Evolutionary conservation across 2,113 vertebrate species (phyloP), one percentile per base, ranked within the genome.

Genomic region (Clarias magur): DNA sequence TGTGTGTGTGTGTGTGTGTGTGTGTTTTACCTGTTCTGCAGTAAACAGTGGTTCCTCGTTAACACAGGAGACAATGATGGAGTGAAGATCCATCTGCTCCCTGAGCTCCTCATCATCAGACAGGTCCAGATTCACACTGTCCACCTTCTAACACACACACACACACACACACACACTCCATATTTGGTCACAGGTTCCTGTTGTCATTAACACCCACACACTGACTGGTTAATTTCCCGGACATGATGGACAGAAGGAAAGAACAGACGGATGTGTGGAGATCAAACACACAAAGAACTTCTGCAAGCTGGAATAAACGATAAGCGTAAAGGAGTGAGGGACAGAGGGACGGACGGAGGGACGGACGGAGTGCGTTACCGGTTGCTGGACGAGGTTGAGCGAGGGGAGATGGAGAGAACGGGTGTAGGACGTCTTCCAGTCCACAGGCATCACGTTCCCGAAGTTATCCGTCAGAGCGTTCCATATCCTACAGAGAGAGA

Each of bases 11-110:
- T 27, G 65, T 5, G 38, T 42, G 38, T 4, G 34, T 53, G 21
- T 53, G 12, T 11, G 21, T 53, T 1, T 42, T 5, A 99, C 98
- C 97, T 99, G 98, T 34, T 99, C 98, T 12, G 97, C 98, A 5
- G 98, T 99, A 94, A 98, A 97, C 80, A 99, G 96, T 0, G 98
- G 98, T 88, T 99, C 98, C 0, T 99, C 96, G 1, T 86, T 97
- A 86, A 99, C 95, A 75, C 97, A 97, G 82, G 98, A 98, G 34
- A 99, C 97, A 1, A 99, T 99, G 92, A 99, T 99, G 0, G 98
- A 97, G 93, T 99, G 98, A 97, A 99, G 99, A 84, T 99, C 98
- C 94, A 99, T 91, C 91, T 99, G 98, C 62, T 99, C 98, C 91
- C 98, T 95, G 88, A 99, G 94, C 85, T 99, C 98, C 90, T 99